Conservation (phyloP, 2,113 vertebrate genomes). For the Gavia stellata region DNA sequence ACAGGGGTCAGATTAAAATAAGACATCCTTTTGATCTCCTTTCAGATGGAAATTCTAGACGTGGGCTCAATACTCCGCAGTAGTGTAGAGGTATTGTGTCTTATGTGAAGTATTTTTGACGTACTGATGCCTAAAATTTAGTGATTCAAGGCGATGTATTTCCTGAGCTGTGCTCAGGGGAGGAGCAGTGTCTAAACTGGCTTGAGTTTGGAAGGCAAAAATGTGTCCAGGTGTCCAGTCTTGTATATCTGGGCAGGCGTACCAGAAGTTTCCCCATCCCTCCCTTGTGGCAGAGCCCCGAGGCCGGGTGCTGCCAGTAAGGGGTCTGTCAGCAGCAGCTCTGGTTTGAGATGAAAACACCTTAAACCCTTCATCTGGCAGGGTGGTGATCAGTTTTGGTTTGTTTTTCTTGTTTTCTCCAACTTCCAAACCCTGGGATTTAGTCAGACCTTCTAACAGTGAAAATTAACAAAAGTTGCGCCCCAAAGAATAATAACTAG, state of each 20-base stretch:
- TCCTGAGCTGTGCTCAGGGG: not conserved
- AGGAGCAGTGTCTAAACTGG: not conserved
- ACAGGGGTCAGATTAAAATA: not conserved
- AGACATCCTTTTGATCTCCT: not conserved
- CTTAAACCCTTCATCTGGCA: rapidly evolving
- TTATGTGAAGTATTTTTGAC: not conserved
- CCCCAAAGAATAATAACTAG: not conserved
- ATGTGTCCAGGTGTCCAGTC: not conserved
- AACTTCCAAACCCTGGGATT: not conserved
- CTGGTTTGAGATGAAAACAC: not conserved
- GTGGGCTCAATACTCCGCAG: not conserved
- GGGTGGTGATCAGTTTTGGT: not conserved
- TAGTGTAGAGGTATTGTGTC: rapidly evolving
- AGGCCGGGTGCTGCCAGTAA: rapidly evolving
- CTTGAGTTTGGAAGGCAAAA: not conserved
- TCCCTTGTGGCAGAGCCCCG: not conserved
- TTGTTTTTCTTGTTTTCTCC: not conserved
- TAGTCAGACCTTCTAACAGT: not conserved
- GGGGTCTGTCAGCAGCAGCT: not conserved
- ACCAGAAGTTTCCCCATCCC: not conserved
- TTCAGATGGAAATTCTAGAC: not conserved
- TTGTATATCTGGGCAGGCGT: rapidly evolving
- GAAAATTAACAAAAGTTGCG: not conserved
- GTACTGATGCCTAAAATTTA: not conserved
- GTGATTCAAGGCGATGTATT: not conserved